These are phyloP conservation scores for Acrocephalus scirpaceus DNA, from an alignment of 2,797 vertebrate species.

Conservation along the genomic window DNA sequence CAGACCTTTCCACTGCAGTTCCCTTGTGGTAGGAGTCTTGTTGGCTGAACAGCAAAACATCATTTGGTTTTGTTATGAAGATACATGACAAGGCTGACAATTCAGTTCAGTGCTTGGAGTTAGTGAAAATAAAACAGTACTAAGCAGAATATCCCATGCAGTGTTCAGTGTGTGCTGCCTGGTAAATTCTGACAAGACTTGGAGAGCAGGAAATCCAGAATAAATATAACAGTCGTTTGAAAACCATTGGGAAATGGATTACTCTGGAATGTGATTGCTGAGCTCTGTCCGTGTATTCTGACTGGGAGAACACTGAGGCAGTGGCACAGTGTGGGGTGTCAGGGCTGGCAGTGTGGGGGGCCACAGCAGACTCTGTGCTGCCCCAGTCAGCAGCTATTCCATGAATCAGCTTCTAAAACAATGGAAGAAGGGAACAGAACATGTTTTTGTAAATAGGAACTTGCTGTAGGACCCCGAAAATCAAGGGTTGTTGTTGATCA, in stretches of 20 bases:
- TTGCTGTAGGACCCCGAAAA: background rate
- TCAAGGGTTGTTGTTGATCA: background rate
- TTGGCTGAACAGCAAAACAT: background rate
- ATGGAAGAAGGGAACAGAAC: background rate
- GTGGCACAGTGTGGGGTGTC: background rate
- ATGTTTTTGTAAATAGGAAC: background rate
- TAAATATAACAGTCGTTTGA: background rate
- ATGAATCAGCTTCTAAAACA: background rate
- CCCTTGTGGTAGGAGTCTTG: background rate
- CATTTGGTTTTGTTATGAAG: background rate
- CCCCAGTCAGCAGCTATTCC: constrained; percentile 25
- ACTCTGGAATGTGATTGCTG: background rate
- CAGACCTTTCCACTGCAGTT: background rate
- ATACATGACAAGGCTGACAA: background rate
- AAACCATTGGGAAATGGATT: background rate
- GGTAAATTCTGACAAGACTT: background rate
- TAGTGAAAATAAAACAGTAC: background rate
- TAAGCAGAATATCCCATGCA: background rate
- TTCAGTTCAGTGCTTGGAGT: background rate
- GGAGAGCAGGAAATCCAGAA: background rate
- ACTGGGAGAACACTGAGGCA: background rate
- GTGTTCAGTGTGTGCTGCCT: background rate
- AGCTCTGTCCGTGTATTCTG: background rate
- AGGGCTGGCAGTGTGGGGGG: background rate
- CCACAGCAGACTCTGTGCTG: background rate